Evolutionary conservation across 2,113 vertebrate genomes (phyloP).

Genomic region (Oryctolagus cuniculus): DNA sequence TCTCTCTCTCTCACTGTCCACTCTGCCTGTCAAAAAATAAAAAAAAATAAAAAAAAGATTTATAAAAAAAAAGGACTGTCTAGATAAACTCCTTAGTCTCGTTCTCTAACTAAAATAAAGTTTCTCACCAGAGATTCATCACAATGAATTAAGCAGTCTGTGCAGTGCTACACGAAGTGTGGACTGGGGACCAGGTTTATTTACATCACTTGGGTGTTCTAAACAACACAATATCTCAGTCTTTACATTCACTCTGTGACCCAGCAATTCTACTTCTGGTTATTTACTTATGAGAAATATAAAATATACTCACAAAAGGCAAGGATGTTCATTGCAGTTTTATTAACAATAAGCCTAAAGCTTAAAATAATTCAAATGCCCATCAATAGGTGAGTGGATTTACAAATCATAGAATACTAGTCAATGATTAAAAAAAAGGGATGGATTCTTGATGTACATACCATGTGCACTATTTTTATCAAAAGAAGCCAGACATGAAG

Average conservation of each 20-base stretch:
- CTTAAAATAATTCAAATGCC: neutral
- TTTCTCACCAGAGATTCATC: neutral
- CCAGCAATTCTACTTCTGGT: neutral
- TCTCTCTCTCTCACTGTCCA: too few species aligned
- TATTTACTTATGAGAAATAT: neutral
- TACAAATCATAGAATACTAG: neutral
- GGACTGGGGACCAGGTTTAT: neutral
- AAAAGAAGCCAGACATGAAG: neutral
- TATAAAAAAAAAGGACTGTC: neutral
- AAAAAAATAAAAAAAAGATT: too few species aligned
- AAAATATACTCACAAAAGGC: neutral
- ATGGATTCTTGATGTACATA: neutral
- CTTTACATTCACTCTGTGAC: neutral
- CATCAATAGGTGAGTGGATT: neutral
- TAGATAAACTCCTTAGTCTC: slow-evolving; percentile 10
- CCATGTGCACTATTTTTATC: neutral
- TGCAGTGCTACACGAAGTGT: neutral
- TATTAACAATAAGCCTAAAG: slow-evolving; percentile 5
- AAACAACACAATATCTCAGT: neutral
- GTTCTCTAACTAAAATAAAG: slow-evolving; percentile 7
- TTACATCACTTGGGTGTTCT: neutral
- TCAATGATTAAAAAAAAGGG: neutral
- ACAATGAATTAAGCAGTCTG: neutral
- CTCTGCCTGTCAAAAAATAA: too few species aligned
- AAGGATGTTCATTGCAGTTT: neutral